Conservation (phyloP, 2,888 invertebrate species). For the Phorcus lineatus region DNA sequence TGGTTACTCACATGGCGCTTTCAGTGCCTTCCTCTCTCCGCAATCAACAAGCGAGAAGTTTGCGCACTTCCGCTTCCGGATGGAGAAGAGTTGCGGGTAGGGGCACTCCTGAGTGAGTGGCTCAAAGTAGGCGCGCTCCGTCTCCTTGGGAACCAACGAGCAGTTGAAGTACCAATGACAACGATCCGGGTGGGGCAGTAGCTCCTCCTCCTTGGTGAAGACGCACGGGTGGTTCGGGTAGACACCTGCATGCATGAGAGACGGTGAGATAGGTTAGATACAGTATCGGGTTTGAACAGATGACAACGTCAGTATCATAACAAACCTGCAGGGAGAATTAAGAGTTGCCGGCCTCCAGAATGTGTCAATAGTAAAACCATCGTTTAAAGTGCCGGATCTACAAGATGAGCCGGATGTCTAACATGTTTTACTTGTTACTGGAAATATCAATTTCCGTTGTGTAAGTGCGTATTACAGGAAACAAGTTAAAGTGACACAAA, state of each 20-base stretch:
- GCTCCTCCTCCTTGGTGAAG: slow-evolving; percentile 22
- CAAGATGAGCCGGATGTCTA: no score
- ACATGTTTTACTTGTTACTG: no score
- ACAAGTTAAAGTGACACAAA: no score
- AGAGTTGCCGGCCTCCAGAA: no score
- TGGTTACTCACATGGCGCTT: slow-evolving; percentile 53
- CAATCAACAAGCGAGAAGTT: slow-evolving; percentile 45
- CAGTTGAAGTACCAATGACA: slow-evolving; percentile 64
- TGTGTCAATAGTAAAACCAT: no score
- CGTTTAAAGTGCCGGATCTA: no score
- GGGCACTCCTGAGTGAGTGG: slow-evolving; percentile 45
- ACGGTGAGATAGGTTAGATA: neutral
- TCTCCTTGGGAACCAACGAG: neutral
- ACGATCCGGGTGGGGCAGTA: slow-evolving; percentile 56
- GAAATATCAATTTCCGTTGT: no score
- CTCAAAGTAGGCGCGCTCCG: slow-evolving; percentile 26
- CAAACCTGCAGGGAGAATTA: no score
- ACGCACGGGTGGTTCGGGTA: slow-evolving; percentile 30
- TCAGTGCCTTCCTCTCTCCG: slow-evolving; percentile 43
- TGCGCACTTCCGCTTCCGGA: slow-evolving; percentile 40
- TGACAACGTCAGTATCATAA: no score
- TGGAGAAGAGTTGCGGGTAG: slow-evolving; percentile 53
- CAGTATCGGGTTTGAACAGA: neutral
- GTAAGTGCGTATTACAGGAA: no score
- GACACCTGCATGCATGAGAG: neutral